Base-by-base conservation (phyloP, 2,888 invertebrate species). In the Synanthedon tipuliformis region DNA sequence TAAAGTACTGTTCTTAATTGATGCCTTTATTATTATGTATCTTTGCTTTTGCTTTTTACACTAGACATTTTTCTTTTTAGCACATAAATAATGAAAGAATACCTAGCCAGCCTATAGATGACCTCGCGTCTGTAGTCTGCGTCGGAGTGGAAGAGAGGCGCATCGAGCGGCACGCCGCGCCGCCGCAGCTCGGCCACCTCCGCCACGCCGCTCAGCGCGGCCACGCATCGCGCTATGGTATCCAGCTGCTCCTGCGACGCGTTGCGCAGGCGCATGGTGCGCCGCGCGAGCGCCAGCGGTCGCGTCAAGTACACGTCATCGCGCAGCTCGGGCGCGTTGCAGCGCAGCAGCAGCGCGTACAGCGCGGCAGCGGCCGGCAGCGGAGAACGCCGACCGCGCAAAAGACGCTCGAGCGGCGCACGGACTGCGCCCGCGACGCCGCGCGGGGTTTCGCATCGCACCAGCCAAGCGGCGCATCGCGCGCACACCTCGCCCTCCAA, bases 81-180 rank as follows among this genome's bases (percentile, higher is more conserved):
- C 1, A 34, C 27, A 34, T 34, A 34, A 34, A 34, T 8, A 34
- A 34, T 34, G 8, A 34, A 34, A 10, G 34, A 34, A 1, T 50
- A 82, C 85, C 73, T 78, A 53, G 85, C 84, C 0, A 83, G 64
- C 1, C 80, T 58, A 48, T 71, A 70, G 7, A 85, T 72, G 55
- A 76, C 59, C 64, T 85, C 79, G 2, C 56, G 58, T 2, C 82
- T 63, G 57, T 86, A 86, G 51, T 83, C 81, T 0, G 60, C 61
- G 59, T 85, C 84, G 0, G 76, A 76, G 55, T 73, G 68, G 64
- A 81, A 86, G 55, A 83, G 65, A 23, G 75, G 61, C 1, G 70
- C 77, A 63, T 79, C 78, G 57, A 83, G 77, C 50, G 53, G 55
- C 59, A 75, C 59, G 1, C 83, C 84, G 41, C 73, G 59, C 2